Base-by-base conservation (phyloP, 1,140 invertebrate species). In the Diuraphis noxia region DNA sequence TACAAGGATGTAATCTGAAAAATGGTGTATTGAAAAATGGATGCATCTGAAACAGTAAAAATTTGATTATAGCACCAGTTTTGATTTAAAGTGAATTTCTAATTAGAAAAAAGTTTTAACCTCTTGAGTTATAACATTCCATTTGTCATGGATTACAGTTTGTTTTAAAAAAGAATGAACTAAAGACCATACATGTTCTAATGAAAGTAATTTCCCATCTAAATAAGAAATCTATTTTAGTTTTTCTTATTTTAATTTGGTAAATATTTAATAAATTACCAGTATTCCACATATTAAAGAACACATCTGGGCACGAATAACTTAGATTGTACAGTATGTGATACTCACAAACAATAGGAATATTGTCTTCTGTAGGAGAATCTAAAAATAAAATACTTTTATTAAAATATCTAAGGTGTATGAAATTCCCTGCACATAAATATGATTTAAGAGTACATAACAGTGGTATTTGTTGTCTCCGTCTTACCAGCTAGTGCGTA, bases 181-280 rank as follows among this genome's bases (percentile, higher is more conserved):
- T 10, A 81, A 2, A 30, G 77, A 82, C 77, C 77, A 91, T 23
- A 91, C 30, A 52, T 91, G 17, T n/a, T 91, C 43, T 52, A 91
- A 52, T 25, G 89, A 52, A 23, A 91, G n/a, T 40, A 91, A 81
- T 40, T 81, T 91, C n/a, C 89, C 89, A 91, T 91, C 89, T 91
- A 91, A 40, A 91, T 13, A 79, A 46, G 1, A 41, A 43, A 89
- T 36, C 36, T 5, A 36, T 49, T 81, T 21, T 52, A n/a, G n/a
- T 38, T 17, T 49, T 46, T 30, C 17, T 82, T 1, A 52, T 36
- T 1, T n/a, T 38, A 25, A 82, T 30, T 91, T 72, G 0, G 34
- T 72, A 46, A 77, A 52, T 36, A 23, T 0, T 23, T 38, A 25
- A 49, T 38, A 36, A 36, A 52, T 49, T 82, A 91, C 72, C 77